These are phyloP conservation scores for Zoanthus solanderi DNA, from an alignment of 92 coral and sea anemone genomes.

Conservation along the genomic window DNA sequence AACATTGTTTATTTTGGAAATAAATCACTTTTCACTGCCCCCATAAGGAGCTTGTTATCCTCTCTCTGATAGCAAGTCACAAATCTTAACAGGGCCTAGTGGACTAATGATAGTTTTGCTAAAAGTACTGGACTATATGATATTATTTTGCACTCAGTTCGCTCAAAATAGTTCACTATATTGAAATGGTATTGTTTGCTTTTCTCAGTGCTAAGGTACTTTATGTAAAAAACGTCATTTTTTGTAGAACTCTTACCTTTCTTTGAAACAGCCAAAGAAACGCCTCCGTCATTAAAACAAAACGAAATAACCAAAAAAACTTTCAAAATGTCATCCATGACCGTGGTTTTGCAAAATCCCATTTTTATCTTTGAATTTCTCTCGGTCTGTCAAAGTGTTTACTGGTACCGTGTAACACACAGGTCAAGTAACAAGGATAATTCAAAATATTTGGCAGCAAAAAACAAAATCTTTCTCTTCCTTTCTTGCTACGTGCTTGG, in stretches of 20 bases:
- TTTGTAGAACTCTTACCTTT: slow-evolving; percentile 1
- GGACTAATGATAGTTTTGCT: no score
- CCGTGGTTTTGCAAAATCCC: background rate
- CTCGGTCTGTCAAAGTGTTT: background rate
- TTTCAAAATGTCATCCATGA: background rate
- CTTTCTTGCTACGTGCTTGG: background rate
- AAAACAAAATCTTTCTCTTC: background rate
- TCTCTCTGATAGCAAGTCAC: no score
- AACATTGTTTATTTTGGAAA: no score
- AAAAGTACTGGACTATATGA: background rate
- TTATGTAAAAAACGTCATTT: no score
- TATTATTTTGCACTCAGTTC: no score
- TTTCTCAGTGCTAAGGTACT: no score
- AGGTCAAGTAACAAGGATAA: no score
- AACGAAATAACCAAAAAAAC: slow-evolving; percentile 1
- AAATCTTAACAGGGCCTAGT: no score
- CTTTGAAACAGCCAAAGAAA: background rate
- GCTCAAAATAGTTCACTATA: no score
- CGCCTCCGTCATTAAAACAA: background rate
- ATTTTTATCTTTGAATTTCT: background rate
- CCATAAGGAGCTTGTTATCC: no score
- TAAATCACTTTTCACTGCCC: no score
- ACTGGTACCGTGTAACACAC: background rate
- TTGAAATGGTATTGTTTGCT: no score
- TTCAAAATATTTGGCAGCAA: background rate